phyloP scores from a whole-genome alignment of 2,888 invertebrate genomes.

The Drosophila kanekoi region DNA sequence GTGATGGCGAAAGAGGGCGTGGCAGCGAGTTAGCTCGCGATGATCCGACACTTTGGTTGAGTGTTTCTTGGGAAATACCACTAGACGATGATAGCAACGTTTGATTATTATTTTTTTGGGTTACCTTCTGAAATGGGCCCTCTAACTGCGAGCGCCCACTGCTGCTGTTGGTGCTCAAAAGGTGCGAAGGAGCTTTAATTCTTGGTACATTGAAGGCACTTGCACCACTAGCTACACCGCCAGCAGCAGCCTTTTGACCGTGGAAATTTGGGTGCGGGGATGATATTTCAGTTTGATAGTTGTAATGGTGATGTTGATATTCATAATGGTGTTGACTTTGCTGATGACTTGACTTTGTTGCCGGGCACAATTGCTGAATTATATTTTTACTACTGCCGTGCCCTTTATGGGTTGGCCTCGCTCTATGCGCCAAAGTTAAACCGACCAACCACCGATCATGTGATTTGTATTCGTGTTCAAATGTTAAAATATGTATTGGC shows the following conservation, averaged over 20 bases:
- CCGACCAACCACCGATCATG: constrained; percentile 2
- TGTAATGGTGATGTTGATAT: constrained; percentile 40
- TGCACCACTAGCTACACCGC: not conserved
- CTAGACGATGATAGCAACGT: constrained; percentile 87
- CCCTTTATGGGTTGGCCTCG: constrained; percentile 19
- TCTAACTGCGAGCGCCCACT: constrained; percentile 18
- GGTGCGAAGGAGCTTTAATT: constrained; percentile 29
- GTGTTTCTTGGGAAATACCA: constrained; percentile 87
- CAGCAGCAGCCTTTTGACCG: constrained; percentile 24
- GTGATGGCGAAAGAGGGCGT: constrained; percentile 95
- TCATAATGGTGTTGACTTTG: constrained; percentile 40
- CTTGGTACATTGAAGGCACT: constrained; percentile 26
- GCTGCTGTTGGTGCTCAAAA: constrained; percentile 30
- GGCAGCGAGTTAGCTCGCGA: constrained; percentile 89
- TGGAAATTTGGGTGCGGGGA: constrained; percentile 32
- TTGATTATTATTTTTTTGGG: constrained; percentile 50
- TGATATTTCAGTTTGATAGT: constrained; percentile 29
- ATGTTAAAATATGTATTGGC: constrained; percentile 17
- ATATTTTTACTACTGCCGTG: constrained; percentile 43
- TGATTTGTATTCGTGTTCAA: constrained; percentile 2
- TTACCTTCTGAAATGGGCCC: constrained; percentile 45
- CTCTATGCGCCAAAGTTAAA: constrained; percentile 25
- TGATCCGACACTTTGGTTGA: constrained; percentile 87
- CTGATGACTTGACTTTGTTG: constrained; percentile 14
- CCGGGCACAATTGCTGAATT: constrained; percentile 44